A percentile compares a stretch with the other conserved stretches of the same genome.
Conservation (phyloP, 2,888 invertebrate species). For the Leptarthrus brevirostris region DNA sequence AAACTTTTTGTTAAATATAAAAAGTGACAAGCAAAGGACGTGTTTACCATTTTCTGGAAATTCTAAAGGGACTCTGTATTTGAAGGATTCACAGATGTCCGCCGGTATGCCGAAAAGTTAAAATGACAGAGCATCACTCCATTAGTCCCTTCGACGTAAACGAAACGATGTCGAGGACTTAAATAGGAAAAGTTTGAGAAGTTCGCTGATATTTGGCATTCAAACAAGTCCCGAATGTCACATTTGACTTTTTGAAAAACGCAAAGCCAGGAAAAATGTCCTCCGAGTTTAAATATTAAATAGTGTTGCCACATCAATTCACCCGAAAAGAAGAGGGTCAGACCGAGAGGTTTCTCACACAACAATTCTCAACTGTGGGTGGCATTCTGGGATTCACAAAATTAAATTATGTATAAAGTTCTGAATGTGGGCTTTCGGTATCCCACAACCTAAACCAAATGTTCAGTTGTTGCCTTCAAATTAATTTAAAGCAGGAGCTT, state of each 20-base stretch:
- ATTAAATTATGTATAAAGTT: conserved; percentile 52
- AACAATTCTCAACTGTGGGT: not conserved
- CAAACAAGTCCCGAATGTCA: conserved; percentile 51
- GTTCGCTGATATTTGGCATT: conserved; percentile 30
- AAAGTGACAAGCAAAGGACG: conserved; percentile 18
- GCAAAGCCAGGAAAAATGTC: conserved; percentile 25
- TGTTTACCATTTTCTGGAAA: conserved; percentile 19
- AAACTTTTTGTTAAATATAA: conserved; percentile 11
- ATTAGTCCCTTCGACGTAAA: conserved; percentile 9
- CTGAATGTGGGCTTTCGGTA: conserved; percentile 48
- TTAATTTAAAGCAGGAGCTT: conserved; percentile 51
- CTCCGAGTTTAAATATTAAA: conserved; percentile 52
- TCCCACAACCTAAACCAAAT: conserved; percentile 47
- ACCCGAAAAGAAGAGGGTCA: conserved; percentile 37
- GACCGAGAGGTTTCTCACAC: not conserved
- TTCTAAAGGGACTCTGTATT: not conserved
- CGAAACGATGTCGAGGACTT: not conserved
- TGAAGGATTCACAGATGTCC: not conserved
- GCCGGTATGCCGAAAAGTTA: conserved; percentile 1
- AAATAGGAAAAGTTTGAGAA: conserved; percentile 32
- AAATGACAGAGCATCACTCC: not conserved
- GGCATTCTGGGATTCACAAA: conserved; percentile 43
- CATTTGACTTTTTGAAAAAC: conserved; percentile 48
- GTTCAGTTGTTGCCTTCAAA: conserved; percentile 49
- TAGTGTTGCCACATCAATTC: conserved; percentile 49